Conservation (phyloP, 2,113 vertebrate species). For the Rhineura floridana region DNA sequence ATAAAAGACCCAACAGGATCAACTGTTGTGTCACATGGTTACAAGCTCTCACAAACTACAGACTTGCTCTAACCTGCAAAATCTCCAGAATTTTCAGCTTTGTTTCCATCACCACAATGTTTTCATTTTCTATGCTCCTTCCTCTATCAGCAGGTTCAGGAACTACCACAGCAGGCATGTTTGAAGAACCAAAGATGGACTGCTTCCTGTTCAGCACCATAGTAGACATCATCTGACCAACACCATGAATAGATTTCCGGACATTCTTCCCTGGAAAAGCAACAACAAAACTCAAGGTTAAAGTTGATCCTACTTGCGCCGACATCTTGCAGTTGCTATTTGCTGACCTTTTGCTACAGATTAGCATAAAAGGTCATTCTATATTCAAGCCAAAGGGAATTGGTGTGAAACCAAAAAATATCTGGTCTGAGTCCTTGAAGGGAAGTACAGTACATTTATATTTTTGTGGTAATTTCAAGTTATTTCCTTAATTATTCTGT, state of each 20-base stretch:
- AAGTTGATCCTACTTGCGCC: not conserved
- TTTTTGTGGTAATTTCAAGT: not conserved
- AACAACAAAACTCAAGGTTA: slow-evolving; percentile 3
- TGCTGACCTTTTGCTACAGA: not conserved
- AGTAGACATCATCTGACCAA: slow-evolving; percentile 98
- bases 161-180: slow-evolving; percentile 58
- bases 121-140: slow-evolving; percentile 88
- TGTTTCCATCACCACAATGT: slow-evolving; percentile 97
- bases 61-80: slow-evolving; percentile 82
- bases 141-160: slow-evolving; percentile 78
- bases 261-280: slow-evolving; percentile 85
- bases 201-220: slow-evolving; percentile 96
- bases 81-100: slow-evolving; percentile 98
- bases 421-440: not conserved
- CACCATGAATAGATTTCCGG: slow-evolving; percentile 92
- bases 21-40: not conserved
- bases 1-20: not conserved
- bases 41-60: not conserved
- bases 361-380: not conserved
- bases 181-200: slow-evolving; percentile 82
- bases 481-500: not conserved
- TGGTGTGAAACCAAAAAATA: not conserved
- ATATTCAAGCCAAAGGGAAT: too few species aligned
- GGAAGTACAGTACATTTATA: not conserved
- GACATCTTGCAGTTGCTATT: not conserved